Evolutionary conservation across 2,113 vertebrate genomes (phyloP), one percentile per base, ranked within the genome.

Genomic region (Thymallus thymallus): DNA sequence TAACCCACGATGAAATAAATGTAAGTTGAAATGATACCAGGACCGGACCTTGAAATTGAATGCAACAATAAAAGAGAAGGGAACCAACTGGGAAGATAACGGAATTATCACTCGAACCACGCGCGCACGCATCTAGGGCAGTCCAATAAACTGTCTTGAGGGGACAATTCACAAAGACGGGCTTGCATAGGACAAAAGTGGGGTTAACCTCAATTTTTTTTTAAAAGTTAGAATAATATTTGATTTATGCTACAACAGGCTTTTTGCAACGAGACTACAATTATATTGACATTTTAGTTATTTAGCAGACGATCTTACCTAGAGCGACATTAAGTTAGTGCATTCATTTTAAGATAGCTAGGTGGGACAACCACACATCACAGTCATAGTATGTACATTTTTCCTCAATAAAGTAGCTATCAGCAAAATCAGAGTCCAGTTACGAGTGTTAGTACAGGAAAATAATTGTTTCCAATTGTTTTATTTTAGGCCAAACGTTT

Each of bases 61-160:
- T 23, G 74, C 78, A 74, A 76, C 64, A 29, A 20, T 63, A 18
- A 46, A 10, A 74, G 68, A 73, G 75, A 51, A 77, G 74, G 74
- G 82, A 82, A 84, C 60, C 63, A 30, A 22, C 76, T 35, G 81
- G n/a, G 74, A 76, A 81, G 78, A 84, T 84, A 88, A 88, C 82
- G 89, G 88, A 88, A 86, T 87, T 85, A 87, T 70, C 72, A 73
- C 78, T 76, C 48, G 71, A 85, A 87, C 82, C 80, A 30, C 41
- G 63, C 60, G 69, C 51, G 46, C 63, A 41, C 32, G 69, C 69
- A 35, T 35, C 41, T 66, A 71, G 56, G 56, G 10, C 62, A 74
- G 61, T 73, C 56, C 74, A 14, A 64, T 23, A 41, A 80, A 82
- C 76, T 89, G 82, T 18, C 48, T 80, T 82, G 1, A 81, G 81